A percentile compares a stretch with the other conserved stretches of the same genome.
Conservation (phyloP, 2,888 invertebrate genomes). For the Eledona agricola region DNA sequence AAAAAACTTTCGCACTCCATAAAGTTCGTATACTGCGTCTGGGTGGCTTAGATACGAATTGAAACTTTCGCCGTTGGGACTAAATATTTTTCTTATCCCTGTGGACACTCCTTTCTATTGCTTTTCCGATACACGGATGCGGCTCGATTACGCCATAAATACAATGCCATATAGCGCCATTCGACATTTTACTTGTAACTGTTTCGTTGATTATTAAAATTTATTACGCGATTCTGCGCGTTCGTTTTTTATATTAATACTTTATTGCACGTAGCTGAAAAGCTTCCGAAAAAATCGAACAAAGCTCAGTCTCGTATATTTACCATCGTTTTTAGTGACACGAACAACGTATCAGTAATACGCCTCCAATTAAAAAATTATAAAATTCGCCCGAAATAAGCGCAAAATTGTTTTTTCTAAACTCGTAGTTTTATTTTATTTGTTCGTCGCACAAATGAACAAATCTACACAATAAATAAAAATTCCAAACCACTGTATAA, state of each 20-base stretch:
- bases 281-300: no score
- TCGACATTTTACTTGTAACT: conserved; percentile 22
- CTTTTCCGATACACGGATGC: conserved; percentile 53
- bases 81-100: conserved; percentile 58
- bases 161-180: conserved; percentile 44
- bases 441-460: no score
- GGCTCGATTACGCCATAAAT: conserved; percentile 53
- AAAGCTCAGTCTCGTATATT: no score
- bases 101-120: conserved; percentile 56
- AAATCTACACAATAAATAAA: no score
- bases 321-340: no score
- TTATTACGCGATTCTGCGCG: conserved; percentile 19
- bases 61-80: conserved; percentile 55
- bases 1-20: conserved; percentile 56
- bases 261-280: conserved; percentile 17
- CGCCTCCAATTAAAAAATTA: no score
- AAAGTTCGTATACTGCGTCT: conserved; percentile 57
- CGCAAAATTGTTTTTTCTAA: not conserved
- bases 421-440: not conserved
- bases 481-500: no score
- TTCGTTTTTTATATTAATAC: conserved; percentile 29
- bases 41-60: conserved; percentile 57
- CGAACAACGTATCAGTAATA: no score
- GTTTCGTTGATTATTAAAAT: conserved; percentile 34
- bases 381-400: no score